phyloP scores from a whole-genome alignment of 2,888 invertebrate species.

The Calliscelio sp. region DNA sequence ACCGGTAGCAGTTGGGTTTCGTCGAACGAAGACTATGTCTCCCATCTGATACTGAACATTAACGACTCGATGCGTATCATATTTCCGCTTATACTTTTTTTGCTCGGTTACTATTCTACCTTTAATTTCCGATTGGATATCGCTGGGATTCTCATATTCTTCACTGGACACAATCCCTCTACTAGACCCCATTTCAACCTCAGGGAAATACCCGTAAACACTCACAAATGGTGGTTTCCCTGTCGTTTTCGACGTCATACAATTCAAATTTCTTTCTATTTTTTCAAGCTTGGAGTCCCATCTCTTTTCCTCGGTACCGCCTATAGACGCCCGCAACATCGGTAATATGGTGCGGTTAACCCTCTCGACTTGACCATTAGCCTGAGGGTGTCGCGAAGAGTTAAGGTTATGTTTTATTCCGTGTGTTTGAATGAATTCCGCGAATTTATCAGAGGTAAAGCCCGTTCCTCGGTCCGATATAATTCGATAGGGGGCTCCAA shows the following conservation, averaged over 20 bases:
- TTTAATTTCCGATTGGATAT: neutral
- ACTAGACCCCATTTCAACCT: constrained; percentile 1
- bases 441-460: constrained; percentile 61
- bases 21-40: constrained; percentile 26
- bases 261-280: constrained; percentile 24
- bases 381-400: constrained; percentile 55
- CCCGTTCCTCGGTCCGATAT: constrained; percentile 55
- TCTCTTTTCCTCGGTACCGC: neutral
- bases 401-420: constrained; percentile 53
- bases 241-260: constrained; percentile 26
- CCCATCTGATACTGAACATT: constrained; percentile 13
- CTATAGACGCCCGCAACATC: neutral
- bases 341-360: constrained; percentile 51
- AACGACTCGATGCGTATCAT: neutral
- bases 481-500: neutral
- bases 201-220: constrained; percentile 30
- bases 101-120: neutral
- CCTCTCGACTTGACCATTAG: constrained; percentile 48
- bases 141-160: neutral
- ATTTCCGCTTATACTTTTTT: constrained; percentile 20
- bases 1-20: neutral
- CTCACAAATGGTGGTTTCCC: constrained; percentile 27
- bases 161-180: neutral
- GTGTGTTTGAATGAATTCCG: constrained; percentile 55
- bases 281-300: constrained; percentile 9